Percentiles rank a stretch among this genome's conserved stretches.
Evolutionary conservation across 1,140 invertebrate genomes (phyloP).

Genomic region (Drosophila lini): DNA sequence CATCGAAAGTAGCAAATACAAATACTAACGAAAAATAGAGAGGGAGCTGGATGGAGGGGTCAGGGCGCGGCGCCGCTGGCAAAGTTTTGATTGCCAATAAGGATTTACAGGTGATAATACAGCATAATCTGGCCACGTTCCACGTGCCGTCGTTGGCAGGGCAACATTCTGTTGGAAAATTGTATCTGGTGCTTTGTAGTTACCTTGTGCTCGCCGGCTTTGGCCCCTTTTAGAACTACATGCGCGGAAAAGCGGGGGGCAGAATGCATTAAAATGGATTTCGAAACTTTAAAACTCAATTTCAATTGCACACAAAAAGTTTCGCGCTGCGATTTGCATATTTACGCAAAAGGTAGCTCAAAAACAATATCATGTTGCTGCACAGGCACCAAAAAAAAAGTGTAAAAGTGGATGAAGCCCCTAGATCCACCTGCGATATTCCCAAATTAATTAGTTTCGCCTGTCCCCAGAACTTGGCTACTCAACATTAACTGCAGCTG

Average conservation of each 20-base stretch:
- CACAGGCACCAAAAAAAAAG: slow-evolving; percentile 1
- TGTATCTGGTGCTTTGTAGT: slow-evolving; percentile 53
- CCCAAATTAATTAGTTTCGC: slow-evolving; percentile 73
- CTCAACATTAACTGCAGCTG: slow-evolving; percentile 63
- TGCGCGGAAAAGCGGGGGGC: slow-evolving; percentile 16
- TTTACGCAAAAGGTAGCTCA: slow-evolving; percentile 36
- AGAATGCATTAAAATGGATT: slow-evolving; percentile 52
- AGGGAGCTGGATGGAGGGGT: slow-evolving; percentile 1
- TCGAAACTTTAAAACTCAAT: slow-evolving; percentile 53
- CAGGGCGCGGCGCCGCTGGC: slow-evolving; percentile 8
- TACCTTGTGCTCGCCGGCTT: slow-evolving; percentile 54
- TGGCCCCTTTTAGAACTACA: slow-evolving; percentile 23
- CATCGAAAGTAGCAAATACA: slow-evolving; percentile 80
- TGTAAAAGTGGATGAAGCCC: slow-evolving; percentile 3
- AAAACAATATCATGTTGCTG: slow-evolving; percentile 39
- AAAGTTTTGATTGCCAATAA: slow-evolving; percentile 83
- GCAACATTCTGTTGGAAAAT: slow-evolving; percentile 54
- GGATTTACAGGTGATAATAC: slow-evolving; percentile 83
- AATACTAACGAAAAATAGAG: slow-evolving; percentile 47
- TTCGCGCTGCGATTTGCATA: slow-evolving; percentile 44
- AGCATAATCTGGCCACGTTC: slow-evolving; percentile 80
- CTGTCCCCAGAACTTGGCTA: slow-evolving; percentile 46
- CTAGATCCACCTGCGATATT: slow-evolving; percentile 47
- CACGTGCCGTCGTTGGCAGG: slow-evolving; percentile 39
- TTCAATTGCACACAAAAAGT: slow-evolving; percentile 51